These are phyloP conservation scores for Macrotis lagotis DNA, from an alignment of 2,113 vertebrate species.

Conservation along the genomic window DNA sequence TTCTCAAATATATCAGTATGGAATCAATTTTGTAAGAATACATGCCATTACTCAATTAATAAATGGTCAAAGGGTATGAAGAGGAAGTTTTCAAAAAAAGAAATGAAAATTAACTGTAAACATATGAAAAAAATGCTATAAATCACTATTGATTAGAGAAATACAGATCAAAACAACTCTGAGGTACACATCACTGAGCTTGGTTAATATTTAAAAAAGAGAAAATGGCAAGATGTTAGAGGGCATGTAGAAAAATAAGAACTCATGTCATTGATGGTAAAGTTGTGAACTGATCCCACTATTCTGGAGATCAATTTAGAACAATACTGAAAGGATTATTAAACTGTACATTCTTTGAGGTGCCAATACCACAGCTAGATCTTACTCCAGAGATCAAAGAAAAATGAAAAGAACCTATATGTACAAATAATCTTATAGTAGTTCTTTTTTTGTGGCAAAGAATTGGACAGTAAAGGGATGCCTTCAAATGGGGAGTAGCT, in stretches of 20 bases:
- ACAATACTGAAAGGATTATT: not conserved
- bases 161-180: not conserved
- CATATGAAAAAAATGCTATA: not conserved
- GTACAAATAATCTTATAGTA: not conserved
- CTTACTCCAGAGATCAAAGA: not conserved
- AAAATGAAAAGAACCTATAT: not conserved
- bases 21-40: not conserved
- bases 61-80: not conserved
- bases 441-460: not conserved
- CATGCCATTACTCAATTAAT: not conserved
- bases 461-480: not conserved
- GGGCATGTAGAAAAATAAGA: not conserved
- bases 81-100: not conserved
- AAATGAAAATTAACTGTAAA: not conserved
- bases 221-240: not conserved
- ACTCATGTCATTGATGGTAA: not conserved
- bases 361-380: not conserved
- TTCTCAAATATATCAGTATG: not conserved
- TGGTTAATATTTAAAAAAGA: not conserved
- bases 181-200: not conserved
- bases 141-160: not conserved
- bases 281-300: not conserved
- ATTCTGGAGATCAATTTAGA: not conserved
- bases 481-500: not conserved
- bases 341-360: not conserved